Evolutionary conservation across 1,140 invertebrate species (phyloP).

Genomic region (Drosophila setifemur): DNA sequence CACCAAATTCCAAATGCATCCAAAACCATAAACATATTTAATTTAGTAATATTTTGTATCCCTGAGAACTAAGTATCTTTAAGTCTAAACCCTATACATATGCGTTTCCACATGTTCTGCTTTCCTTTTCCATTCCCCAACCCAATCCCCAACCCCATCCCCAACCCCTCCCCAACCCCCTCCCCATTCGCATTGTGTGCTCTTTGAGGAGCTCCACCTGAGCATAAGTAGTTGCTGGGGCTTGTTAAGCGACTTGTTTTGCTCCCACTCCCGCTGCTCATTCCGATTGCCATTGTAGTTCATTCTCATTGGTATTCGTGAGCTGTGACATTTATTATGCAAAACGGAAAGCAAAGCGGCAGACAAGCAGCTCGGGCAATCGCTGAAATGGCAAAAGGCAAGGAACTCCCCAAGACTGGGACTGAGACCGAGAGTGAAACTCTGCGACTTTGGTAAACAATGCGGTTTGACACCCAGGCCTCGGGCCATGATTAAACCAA

Average conservation of each 20-base stretch:
- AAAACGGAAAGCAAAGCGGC: constrained; percentile 63
- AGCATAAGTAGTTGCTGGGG: constrained; percentile 65
- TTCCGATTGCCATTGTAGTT: constrained; percentile 55
- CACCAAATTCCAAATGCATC: too few relatives aligned
- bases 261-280: constrained; percentile 5
- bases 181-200: constrained; percentile 52
- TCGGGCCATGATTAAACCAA: constrained; percentile 52
- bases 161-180: constrained; percentile 10
- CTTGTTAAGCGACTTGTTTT: constrained; percentile 70
- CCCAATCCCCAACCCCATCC: too few relatives aligned
- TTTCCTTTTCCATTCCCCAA: not conserved
- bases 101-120: not conserved
- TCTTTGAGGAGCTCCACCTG: constrained; percentile 45
- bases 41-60: too few relatives aligned
- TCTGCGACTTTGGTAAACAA: not conserved
- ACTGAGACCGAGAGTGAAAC: not conserved
- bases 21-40: too few relatives aligned
- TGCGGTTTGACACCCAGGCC: constrained; percentile 41
- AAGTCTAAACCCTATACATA: not conserved
- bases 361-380: constrained; percentile 44
- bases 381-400: not conserved
- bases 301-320: constrained; percentile 39
- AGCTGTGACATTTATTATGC: constrained; percentile 73
- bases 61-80: not conserved
- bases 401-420: not conserved